These are phyloP conservation scores for Drosophila mulleri DNA, from an alignment of 2,888 invertebrate genomes.

Conservation along the genomic window DNA sequence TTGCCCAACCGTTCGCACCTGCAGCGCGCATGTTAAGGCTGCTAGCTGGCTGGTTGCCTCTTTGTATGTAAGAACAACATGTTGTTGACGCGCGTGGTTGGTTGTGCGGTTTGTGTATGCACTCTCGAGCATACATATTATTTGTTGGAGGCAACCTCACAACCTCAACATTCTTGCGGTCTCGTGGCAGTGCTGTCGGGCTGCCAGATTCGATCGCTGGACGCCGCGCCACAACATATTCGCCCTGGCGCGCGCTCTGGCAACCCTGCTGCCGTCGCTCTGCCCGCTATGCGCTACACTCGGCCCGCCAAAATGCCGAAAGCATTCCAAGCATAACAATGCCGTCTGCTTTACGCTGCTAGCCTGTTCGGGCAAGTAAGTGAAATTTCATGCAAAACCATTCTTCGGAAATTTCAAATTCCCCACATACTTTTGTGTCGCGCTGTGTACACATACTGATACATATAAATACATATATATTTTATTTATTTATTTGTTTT, in stretches of 20 bases:
- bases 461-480: not conserved
- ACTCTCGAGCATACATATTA: conserved; percentile 23
- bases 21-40: conserved; percentile 49
- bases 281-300: conserved; percentile 17
- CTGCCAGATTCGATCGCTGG: conserved; percentile 60
- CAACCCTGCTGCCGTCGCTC: conserved; percentile 61
- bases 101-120: not conserved
- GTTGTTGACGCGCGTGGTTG: not conserved
- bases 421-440: conserved; percentile 78
- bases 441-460: conserved; percentile 15
- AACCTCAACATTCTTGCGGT: conserved; percentile 54
- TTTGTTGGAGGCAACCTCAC: conserved; percentile 32
- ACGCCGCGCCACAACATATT: conserved; percentile 39
- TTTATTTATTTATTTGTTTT: not conserved
- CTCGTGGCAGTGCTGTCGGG: conserved; percentile 59
- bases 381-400: conserved; percentile 83
- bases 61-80: conserved; percentile 9
- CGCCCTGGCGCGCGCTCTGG: conserved; percentile 46
- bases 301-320: conserved; percentile 32
- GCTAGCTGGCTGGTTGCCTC: not conserved
- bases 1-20: conserved; percentile 45
- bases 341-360: conserved; percentile 74
- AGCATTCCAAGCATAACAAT: conserved; percentile 77
- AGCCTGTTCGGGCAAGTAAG: conserved; percentile 80
- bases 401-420: conserved; percentile 83